Conservation (phyloP, 1,140 invertebrate genomes). For the Sitophilus oryzae region DNA sequence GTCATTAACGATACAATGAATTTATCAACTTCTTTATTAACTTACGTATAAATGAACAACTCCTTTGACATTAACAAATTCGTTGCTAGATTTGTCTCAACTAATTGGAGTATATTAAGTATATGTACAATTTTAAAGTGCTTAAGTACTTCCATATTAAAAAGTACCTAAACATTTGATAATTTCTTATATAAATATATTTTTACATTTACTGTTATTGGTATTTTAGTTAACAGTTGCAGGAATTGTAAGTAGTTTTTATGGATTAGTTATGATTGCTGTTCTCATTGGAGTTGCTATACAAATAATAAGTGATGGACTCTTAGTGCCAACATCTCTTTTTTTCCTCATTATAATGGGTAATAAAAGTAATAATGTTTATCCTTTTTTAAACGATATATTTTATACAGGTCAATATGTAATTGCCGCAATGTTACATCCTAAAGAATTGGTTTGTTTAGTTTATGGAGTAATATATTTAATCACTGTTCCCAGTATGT, state of each 20-base stretch:
- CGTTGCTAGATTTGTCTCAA: background rate
- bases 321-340: conserved; percentile 69
- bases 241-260: conserved; percentile 69
- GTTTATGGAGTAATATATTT: conserved; percentile 79
- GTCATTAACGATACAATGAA: too few species aligned
- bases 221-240: conserved; percentile 61
- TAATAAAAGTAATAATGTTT: conserved; percentile 23
- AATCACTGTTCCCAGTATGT: conserved; percentile 89
- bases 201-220: background rate
- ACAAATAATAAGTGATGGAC: conserved; percentile 74
- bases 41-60: background rate
- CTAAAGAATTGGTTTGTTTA: conserved; percentile 75
- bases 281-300: conserved; percentile 82
- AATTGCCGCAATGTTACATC: conserved; percentile 72
- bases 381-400: background rate
- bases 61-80: background rate
- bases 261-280: conserved; percentile 88
- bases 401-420: conserved; percentile 51
- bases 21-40: too few species aligned
- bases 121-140: background rate
- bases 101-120: too few species aligned
- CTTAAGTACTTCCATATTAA: background rate
- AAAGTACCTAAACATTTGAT: background rate
- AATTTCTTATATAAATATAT: background rate
- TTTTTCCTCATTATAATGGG: conserved; percentile 62